Percentiles rank a stretch among this genome's conserved stretches.
phyloP scores from a whole-genome alignment of 2,797 vertebrate genomes.

The Tinamus major region DNA sequence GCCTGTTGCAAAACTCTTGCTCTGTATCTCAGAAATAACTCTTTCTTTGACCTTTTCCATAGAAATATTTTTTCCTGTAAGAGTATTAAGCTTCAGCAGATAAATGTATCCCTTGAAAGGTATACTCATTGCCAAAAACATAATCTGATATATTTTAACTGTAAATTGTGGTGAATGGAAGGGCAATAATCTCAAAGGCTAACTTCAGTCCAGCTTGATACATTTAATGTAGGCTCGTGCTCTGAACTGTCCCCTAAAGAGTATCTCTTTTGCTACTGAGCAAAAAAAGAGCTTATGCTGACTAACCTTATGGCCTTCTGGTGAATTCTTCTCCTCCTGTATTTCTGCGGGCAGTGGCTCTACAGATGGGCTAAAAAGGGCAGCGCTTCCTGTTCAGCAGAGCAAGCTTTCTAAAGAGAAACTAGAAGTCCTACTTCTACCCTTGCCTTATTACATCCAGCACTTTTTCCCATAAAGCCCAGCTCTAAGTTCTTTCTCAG shows the following conservation, averaged over 20 bases:
- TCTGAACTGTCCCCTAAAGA: neutral
- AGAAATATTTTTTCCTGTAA: neutral
- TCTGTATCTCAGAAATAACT: neutral
- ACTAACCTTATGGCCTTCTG: neutral
- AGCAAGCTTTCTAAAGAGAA: neutral
- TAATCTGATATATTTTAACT: neutral
- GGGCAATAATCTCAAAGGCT: neutral
- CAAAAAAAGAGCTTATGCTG: neutral
- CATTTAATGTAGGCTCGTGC: neutral
- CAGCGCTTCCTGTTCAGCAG: neutral
- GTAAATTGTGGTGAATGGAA: neutral
- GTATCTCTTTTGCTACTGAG: neutral
- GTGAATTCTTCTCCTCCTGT: accelerated
- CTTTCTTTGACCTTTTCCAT: neutral
- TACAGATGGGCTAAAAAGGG: neutral
- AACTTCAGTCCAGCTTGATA: neutral
- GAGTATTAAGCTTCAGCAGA: neutral
- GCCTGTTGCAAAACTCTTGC: neutral
- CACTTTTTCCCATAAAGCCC: accelerated
- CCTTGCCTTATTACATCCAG: neutral
- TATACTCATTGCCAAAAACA: neutral
- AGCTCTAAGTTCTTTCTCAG: neutral
- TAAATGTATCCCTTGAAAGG: neutral
- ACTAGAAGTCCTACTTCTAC: neutral
- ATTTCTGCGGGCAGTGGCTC: neutral